phyloP scores from a whole-genome alignment of 2,113 vertebrate species.

The Oncorhynchus tshawytscha region DNA sequence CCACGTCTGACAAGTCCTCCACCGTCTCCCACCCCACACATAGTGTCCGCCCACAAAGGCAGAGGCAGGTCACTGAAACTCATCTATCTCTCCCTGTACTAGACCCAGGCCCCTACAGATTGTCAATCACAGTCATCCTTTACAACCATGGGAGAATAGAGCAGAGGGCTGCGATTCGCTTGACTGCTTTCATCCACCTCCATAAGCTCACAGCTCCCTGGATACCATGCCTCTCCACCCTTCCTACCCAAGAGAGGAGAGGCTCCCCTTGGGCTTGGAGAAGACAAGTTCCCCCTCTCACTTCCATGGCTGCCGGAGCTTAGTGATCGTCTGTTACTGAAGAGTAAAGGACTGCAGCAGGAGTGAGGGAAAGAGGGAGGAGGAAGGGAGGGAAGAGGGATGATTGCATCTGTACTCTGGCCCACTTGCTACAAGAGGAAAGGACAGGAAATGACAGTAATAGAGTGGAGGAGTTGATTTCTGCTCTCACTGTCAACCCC shows the following conservation, averaged over 20 bases:
- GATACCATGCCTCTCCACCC: neutral
- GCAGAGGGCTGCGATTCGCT: neutral
- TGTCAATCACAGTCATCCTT: neutral
- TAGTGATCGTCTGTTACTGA: conserved; percentile 26
- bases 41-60: neutral
- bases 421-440: neutral
- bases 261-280: conserved; percentile 23
- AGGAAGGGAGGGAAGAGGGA: conserved; percentile 8
- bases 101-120: neutral
- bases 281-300: conserved; percentile 26
- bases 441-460: conserved; percentile 20
- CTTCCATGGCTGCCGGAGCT: neutral
- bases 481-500: conserved; percentile 19
- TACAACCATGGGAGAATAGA: neutral
- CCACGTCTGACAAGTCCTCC: too few relatives aligned
- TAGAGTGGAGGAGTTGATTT: conserved; percentile 9
- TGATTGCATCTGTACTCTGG: conserved; percentile 22
- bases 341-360: conserved; percentile 10
- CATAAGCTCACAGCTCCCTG: neutral
- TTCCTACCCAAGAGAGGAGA: neutral
- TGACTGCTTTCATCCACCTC: conserved; percentile 9
- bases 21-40: neutral
- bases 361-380: neutral
- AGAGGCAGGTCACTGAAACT: neutral
- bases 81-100: neutral